Percentiles rank a stretch among this genome's conserved stretches.
Conservation (phyloP, 2,797 vertebrate species). For the Acridotheres tristis region DNA sequence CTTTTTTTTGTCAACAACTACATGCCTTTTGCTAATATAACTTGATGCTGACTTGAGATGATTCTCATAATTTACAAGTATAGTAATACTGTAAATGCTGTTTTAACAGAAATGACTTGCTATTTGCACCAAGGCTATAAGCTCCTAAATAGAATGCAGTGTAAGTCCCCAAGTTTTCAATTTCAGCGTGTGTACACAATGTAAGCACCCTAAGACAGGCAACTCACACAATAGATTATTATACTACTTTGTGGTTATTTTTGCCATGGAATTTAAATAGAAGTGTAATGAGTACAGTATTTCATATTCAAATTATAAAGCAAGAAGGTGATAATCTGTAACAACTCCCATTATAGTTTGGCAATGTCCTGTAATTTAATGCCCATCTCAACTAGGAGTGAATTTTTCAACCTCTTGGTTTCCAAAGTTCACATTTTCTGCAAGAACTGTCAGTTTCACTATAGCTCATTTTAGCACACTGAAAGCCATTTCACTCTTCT, state of each 20-base stretch:
- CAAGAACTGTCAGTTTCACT: background rate
- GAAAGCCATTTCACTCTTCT: background rate
- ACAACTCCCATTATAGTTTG: background rate
- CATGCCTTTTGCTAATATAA: background rate
- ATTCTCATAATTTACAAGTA: background rate
- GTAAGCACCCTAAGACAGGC: background rate
- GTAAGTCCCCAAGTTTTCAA: background rate
- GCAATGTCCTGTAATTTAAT: background rate
- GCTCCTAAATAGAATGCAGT: fast-evolving
- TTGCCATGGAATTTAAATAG: background rate
- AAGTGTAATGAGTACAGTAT: background rate
- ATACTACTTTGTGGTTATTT: background rate
- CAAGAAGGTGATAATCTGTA: background rate
- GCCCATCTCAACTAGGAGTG: background rate
- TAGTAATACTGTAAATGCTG: background rate
- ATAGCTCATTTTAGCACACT: background rate
- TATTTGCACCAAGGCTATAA: background rate
- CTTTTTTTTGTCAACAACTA: background rate
- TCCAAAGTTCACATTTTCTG: background rate
- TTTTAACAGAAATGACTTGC: background rate
- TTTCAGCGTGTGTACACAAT: fast-evolving
- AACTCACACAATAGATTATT: background rate
- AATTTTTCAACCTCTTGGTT: background rate
- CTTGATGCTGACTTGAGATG: background rate
- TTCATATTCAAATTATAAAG: background rate